These are phyloP conservation scores for Parapsyche elsis DNA, from an alignment of 1,140 invertebrate species.

Conservation along the genomic window DNA sequence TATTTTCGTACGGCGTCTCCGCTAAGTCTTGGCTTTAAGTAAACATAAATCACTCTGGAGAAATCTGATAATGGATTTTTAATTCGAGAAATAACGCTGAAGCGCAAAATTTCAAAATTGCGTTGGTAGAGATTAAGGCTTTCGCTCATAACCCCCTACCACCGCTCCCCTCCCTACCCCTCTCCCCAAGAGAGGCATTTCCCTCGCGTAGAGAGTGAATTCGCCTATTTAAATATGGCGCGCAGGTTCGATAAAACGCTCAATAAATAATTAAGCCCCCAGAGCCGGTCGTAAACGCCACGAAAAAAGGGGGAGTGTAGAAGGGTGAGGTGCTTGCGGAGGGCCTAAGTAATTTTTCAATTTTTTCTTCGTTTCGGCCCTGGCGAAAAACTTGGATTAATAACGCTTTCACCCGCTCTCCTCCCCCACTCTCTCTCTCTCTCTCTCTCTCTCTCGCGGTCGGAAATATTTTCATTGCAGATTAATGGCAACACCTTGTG, in stretches of 20 bases:
- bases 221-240: constrained; percentile 35
- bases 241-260: constrained; percentile 29
- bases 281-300: background rate
- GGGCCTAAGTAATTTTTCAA: constrained; percentile 11
- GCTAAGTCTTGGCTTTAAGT: constrained; percentile 40
- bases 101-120: constrained; percentile 48
- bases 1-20: constrained; percentile 38
- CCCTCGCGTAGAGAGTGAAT: constrained; percentile 20
- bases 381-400: constrained; percentile 17
- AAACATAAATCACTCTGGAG: constrained; percentile 47
- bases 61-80: constrained; percentile 48
- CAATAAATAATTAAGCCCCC: constrained; percentile 38
- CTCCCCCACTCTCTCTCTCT: background rate
- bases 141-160: constrained; percentile 1
- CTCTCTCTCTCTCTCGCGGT: background rate
- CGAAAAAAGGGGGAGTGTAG: background rate
- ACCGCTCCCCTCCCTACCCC: background rate
- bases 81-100: constrained; percentile 47
- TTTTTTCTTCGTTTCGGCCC: constrained; percentile 26
- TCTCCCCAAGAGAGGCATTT: constrained; percentile 5
- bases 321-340: background rate
- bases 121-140: constrained; percentile 30
- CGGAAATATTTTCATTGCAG: constrained; percentile 34
- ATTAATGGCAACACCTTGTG: constrained; percentile 32
- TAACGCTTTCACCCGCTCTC: constrained; percentile 5